Evolutionary conservation across 2,113 vertebrate genomes (phyloP), one percentile per base, ranked within the genome.

Genomic region (Peromyscus maniculatus): DNA sequence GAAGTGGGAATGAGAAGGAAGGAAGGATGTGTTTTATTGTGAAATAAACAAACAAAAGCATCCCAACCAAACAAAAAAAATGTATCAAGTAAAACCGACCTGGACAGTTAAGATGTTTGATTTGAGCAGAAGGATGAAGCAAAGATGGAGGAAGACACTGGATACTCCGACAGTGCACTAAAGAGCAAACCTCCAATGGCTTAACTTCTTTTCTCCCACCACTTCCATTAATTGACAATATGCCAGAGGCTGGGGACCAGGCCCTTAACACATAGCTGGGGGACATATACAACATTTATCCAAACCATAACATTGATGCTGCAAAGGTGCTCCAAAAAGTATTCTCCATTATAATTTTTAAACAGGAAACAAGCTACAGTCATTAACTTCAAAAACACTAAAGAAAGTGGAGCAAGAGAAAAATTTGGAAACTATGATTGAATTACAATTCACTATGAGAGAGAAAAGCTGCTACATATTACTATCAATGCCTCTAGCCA

Each of bases 381-480:
- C 49, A 57, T 24, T 79, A 69, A 52, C 93, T 93, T 87, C 49
- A 36, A 93, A 90, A 86, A n/a, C 26, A 86, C 46, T 64, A 39
- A 86, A 91, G 49, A 91, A 88, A 83, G 91, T 5, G 11, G 39
- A 71, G n/a, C 62, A 64, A 87, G 57, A 64, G 77, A 59, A 80
- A 72, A 66, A 24, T 66, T 89, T 66, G 75, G 86, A 66, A n/a
- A 59, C 74, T 46, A 15, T 0, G 7, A 46, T 13, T 57, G 7
- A 49, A 22, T 87, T 62, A 24, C 4, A 90, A 75, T 55, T 83
- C 26, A 43, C 67, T n/a, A 36, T 57, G 52, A 78, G 90, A 49
- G 67, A 71, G 71, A 93, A 93, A 75, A 59, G 6, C 22, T 74
- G 33, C 31, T 78, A 13, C 24, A 1, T 43, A 19, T 69, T 55